phyloP scores from a whole-genome alignment of 2,113 vertebrate species.

The Corynorhinus townsendii region DNA sequence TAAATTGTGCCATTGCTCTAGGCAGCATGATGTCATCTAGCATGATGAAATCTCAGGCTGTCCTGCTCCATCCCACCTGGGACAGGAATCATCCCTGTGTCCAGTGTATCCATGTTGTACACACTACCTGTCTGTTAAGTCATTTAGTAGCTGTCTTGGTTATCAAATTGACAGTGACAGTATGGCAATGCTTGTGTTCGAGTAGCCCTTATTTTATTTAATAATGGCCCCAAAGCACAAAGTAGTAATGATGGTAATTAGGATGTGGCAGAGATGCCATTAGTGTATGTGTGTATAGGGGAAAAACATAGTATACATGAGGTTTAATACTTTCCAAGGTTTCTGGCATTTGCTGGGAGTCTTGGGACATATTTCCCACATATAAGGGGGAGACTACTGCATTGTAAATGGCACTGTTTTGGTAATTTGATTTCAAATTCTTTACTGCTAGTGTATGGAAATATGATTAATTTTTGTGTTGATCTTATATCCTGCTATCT shows the following conservation, averaged over 20 bases:
- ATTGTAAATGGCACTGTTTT: not conserved
- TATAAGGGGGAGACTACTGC: not conserved
- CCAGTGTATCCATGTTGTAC: not conserved
- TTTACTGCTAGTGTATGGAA: not conserved
- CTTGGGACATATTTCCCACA: not conserved
- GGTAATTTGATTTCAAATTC: not conserved
- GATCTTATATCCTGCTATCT: not conserved
- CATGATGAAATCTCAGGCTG: not conserved
- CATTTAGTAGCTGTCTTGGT: not conserved
- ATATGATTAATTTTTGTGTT: not conserved
- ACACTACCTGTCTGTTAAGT: not conserved
- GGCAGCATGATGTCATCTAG: not conserved
- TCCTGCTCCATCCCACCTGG: not conserved
- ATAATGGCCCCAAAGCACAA: not conserved
- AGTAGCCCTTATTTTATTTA: not conserved
- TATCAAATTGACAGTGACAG: not conserved
- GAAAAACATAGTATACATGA: not conserved
- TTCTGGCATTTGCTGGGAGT: not conserved
- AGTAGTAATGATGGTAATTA: not conserved
- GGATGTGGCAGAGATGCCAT: not conserved
- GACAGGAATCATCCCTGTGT: not conserved
- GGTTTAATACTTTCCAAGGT: not conserved
- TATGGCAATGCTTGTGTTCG: not conserved
- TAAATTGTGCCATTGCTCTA: not conserved
- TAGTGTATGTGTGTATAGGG: not conserved